Evolutionary conservation across 1,140 invertebrate genomes (phyloP), one percentile per base, ranked within the genome.

Genomic region (Leptestheria dahalacensis): DNA sequence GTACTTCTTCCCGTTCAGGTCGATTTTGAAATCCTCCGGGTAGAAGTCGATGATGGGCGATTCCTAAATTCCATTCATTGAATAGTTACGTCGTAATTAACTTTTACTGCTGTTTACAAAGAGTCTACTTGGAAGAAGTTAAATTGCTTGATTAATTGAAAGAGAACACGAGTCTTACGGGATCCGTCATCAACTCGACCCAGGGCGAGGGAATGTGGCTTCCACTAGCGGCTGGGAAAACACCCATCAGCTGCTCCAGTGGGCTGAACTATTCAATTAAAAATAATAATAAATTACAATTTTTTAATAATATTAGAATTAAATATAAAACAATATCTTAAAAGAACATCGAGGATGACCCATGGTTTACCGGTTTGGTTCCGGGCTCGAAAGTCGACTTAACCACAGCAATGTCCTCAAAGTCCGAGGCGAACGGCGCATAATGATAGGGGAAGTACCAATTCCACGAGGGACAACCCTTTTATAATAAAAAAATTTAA

Each of bases 361-460:
- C 15, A 52, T 18, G 20, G 75, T 78, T 79, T 74, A 89, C 86
- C 20, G 93, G 93, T 70, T 83, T 74, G 0, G 93, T 96, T 49
- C 82, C 83, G 68, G 79, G 86, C 67, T 91, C 86, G 75, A 99
- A 99, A 67, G 85, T 78, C 0, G 88, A 89, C 48, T 85, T 82
- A 2, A 95, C 72, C 11, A 86, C 83, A 53, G 79, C 81, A 46
- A 99, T 88, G 68, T 97, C 91, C 23, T 91, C 78, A 73, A 99
- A 99, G 76, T 99, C 96, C 1, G 94, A 97, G 3, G 97, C 96
- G 77, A 99, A 99, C n/a, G 96, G 96, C 2, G 97, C 96, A 78
- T 99, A 99, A 74, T 99, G 96, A 72, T 95, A 99, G 0, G 97
- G 97, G 74, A 93, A 99, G 75, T 97, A 99, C 97, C 97, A 99